These are phyloP conservation scores for Ferdinandea cuprea DNA, from an alignment of 2,888 invertebrate genomes.

Conservation along the genomic window DNA sequence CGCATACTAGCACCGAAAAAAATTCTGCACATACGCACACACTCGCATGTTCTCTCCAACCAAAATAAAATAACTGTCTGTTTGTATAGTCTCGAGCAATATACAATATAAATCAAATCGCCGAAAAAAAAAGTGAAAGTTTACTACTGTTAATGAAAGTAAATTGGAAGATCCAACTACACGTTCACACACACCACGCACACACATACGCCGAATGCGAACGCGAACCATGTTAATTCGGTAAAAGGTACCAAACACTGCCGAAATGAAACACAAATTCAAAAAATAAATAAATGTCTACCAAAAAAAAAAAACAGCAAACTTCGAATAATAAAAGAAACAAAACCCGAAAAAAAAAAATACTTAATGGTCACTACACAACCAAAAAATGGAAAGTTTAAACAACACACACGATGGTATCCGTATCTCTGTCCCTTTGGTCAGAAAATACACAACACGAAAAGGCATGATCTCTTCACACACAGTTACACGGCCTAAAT, in stretches of 20 bases:
- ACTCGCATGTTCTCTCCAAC: too few relatives aligned
- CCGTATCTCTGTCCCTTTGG: constrained; percentile 61
- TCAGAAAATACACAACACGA: constrained; percentile 36
- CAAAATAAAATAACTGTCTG: not conserved
- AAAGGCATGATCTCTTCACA: constrained; percentile 10
- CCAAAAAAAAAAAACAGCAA: constrained; percentile 45
- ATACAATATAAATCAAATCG: constrained; percentile 76
- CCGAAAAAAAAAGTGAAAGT: constrained; percentile 83
- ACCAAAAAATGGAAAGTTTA: constrained; percentile 73
- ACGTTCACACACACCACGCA: constrained; percentile 1
- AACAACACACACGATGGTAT: constrained; percentile 42
- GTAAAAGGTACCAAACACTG: constrained; percentile 61
- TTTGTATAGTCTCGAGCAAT: not conserved
- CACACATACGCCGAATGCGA: constrained; percentile 30
- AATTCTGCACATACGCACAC: constrained; percentile 2
- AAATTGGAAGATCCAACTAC: constrained; percentile 71
- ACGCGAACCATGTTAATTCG: constrained; percentile 67
- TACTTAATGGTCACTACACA: constrained; percentile 45
- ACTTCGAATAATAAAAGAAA: constrained; percentile 61
- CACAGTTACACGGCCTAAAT: constrained; percentile 33
- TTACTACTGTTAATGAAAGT: constrained; percentile 74
- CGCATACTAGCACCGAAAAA: constrained; percentile 17
- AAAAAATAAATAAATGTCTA: constrained; percentile 51
- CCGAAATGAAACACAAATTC: constrained; percentile 30
- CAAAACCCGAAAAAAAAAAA: constrained; percentile 49